Conservation (phyloP, 2,797 vertebrate species). For the Distichodus sexfasciatus region DNA sequence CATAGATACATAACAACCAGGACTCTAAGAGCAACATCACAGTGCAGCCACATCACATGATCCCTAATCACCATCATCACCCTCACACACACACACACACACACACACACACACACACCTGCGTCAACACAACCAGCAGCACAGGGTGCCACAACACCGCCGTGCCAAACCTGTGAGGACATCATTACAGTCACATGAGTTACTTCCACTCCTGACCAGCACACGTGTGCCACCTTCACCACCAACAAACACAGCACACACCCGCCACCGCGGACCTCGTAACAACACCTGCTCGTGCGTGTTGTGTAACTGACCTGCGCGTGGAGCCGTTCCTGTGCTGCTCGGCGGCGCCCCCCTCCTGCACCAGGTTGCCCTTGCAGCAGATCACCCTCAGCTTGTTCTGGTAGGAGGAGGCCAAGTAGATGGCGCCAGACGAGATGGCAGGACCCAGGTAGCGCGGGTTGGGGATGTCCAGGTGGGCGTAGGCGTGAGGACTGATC, state of each 20-base stretch:
- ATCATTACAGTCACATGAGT: too few relatives aligned
- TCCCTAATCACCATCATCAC: too few relatives aligned
- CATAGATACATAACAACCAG: too few relatives aligned
- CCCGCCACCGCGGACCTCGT: too few relatives aligned
- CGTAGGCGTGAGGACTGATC: conserved; percentile 82
- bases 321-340: conserved; percentile 79
- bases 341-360: conserved; percentile 70
- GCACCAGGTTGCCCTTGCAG: conserved; percentile 93
- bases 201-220: too few relatives aligned
- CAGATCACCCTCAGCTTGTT: conserved; percentile 95
- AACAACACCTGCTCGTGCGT: background rate
- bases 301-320: conserved; percentile 72
- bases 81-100: too few relatives aligned
- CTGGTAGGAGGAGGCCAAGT: conserved; percentile 92
- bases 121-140: too few relatives aligned
- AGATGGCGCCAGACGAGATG: conserved; percentile 91
- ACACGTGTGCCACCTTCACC: background rate
- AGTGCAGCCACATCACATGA: too few relatives aligned
- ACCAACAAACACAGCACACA: background rate
- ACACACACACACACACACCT: too few relatives aligned
- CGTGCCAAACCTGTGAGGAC: too few relatives aligned
- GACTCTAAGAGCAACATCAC: too few relatives aligned
- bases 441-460: conserved; percentile 92
- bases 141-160: too few relatives aligned
- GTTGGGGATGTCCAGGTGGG: conserved; percentile 85